Conservation (phyloP, 2,888 invertebrate genomes). For the Eutolmus rufibarbis region DNA sequence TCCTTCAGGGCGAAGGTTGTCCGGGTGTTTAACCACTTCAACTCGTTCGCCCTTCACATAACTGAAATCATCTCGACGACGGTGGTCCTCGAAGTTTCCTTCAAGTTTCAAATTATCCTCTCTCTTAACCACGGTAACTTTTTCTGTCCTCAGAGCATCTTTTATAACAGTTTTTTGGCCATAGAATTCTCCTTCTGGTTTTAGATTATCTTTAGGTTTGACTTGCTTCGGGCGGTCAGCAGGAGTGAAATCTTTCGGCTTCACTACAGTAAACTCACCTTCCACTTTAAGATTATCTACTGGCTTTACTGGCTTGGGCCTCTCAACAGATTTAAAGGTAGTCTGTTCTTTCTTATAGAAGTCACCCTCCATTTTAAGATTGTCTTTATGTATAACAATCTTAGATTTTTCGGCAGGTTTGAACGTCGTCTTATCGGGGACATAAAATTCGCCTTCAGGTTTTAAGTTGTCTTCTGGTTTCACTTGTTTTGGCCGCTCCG, state of each 20-base stretch:
- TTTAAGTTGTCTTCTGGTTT: constrained; percentile 56
- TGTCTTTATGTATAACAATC: constrained; percentile 66
- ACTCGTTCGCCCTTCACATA: constrained; percentile 67
- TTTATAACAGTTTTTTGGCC: constrained; percentile 52
- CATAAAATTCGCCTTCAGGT: constrained; percentile 66
- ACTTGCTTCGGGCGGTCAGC: constrained; percentile 63
- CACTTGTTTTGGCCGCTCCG: constrained; percentile 60
- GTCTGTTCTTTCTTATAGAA: constrained; percentile 63
- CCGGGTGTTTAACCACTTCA: constrained; percentile 63
- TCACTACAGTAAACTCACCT: constrained; percentile 61
- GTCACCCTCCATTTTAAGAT: constrained; percentile 67
- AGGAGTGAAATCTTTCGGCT: constrained; percentile 51
- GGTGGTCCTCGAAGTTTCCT: constrained; percentile 66
- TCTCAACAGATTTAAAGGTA: constrained; percentile 50
- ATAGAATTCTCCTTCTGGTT: constrained; percentile 66
- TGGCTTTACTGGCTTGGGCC: constrained; percentile 60
- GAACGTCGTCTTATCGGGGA: constrained; percentile 58
- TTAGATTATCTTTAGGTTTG: constrained; percentile 67
- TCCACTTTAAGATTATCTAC: constrained; percentile 63
- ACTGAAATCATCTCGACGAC: constrained; percentile 68
- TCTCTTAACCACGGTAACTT: constrained; percentile 68
- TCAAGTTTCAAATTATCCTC: constrained; percentile 75
- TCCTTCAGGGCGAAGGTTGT: constrained; percentile 69
- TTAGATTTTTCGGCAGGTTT: constrained; percentile 63
- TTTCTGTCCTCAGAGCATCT: constrained; percentile 64